Conservation (phyloP, 2,113 vertebrate genomes). For the Vicugna pacos region DNA sequence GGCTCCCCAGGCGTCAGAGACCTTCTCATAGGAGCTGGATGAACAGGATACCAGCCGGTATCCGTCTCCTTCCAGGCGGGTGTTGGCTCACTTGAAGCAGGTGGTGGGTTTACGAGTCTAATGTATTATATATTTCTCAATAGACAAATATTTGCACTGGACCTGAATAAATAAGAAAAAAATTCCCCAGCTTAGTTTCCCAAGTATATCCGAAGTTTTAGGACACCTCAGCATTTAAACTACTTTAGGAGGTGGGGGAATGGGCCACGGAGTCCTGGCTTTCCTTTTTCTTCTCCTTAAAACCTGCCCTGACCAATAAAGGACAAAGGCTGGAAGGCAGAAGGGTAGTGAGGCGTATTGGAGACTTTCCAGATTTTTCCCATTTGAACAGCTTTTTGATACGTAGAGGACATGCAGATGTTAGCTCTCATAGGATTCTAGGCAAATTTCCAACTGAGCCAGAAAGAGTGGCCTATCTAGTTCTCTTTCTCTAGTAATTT, state of each 20-base stretch:
- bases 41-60: conserved; percentile 86
- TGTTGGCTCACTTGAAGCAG: conserved; percentile 86
- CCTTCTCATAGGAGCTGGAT: conserved; percentile 75
- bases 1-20: conserved; percentile 67
- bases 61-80: conserved; percentile 84
- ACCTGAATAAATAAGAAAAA: conserved; percentile 83
- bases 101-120: conserved; percentile 85
- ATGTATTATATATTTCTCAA: conserved; percentile 80
- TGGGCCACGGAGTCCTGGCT: not conserved
- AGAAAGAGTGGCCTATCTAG: not conserved
- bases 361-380: not conserved
- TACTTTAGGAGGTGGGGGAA: conserved; percentile 53
- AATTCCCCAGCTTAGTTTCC: conserved; percentile 77
- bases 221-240: conserved; percentile 88
- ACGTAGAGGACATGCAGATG: not conserved
- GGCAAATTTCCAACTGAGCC: not conserved
- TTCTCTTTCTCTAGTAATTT: conserved; percentile 9
- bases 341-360: not conserved
- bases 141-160: conserved; percentile 89
- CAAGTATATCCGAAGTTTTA: conserved; percentile 73
- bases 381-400: not conserved
- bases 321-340: conserved; percentile 68
- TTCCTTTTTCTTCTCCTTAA: not conserved
- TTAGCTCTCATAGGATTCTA: not conserved
- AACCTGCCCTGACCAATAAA: conserved; percentile 39